Percentiles rank a stretch among this genome's conserved stretches.
Evolutionary conservation across 1,140 invertebrate species (phyloP).

Genomic region (Ips typographus): DNA sequence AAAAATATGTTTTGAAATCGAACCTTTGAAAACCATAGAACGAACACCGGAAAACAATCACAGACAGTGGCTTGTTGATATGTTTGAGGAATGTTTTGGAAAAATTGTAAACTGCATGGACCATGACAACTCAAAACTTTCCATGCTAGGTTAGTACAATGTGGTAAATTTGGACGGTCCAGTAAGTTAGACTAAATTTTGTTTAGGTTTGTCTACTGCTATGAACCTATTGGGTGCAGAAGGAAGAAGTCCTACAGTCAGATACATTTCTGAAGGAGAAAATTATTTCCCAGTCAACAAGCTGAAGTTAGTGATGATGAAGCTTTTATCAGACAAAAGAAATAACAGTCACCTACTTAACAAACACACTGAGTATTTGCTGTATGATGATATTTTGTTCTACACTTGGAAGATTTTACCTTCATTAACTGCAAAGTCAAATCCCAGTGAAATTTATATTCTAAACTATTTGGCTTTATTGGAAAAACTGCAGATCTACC

Average conservation of each 20-base stretch:
- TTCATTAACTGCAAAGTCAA: slow-evolving; percentile 57
- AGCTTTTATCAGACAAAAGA: slow-evolving; percentile 57
- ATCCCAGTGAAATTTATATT: slow-evolving; percentile 64
- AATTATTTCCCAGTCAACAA: slow-evolving; percentile 63
- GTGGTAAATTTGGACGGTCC: neutral
- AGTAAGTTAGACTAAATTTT: too few relatives aligned
- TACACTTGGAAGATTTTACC: slow-evolving; percentile 60
- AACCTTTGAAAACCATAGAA: slow-evolving; percentile 58
- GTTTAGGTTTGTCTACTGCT: slow-evolving; percentile 61
- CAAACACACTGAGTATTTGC: slow-evolving; percentile 64
- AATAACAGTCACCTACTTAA: slow-evolving; percentile 57
- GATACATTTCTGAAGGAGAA: slow-evolving; percentile 48
- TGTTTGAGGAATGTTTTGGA: slow-evolving; percentile 61
- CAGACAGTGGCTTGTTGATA: slow-evolving; percentile 60
- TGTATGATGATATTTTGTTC: slow-evolving; percentile 65
- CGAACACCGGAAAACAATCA: slow-evolving; percentile 61
- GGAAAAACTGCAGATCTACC: slow-evolving; percentile 56
- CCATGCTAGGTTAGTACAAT: slow-evolving; percentile 53
- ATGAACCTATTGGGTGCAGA: slow-evolving; percentile 67
- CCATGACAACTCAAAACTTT: slow-evolving; percentile 55
- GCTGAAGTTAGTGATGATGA: slow-evolving; percentile 62
- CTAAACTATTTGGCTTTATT: slow-evolving; percentile 71
- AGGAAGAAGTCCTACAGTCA: slow-evolving; percentile 63
- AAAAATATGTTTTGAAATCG: slow-evolving; percentile 60
- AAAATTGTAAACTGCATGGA: slow-evolving; percentile 58